Conservation (phyloP, 2,113 vertebrate genomes). For the Casuarius casuarius region DNA sequence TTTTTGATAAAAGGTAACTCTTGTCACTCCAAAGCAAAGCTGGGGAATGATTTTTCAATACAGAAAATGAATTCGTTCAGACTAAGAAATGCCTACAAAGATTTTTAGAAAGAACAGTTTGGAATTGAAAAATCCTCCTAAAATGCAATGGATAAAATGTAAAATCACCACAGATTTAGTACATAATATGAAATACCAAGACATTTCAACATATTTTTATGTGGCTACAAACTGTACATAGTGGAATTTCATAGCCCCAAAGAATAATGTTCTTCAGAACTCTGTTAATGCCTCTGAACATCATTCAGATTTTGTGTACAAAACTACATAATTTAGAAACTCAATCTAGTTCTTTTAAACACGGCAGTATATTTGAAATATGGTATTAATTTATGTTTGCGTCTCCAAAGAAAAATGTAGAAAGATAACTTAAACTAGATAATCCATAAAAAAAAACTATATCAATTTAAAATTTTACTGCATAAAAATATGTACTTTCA, state of each 20-base stretch:
- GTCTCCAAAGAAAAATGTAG: constrained; percentile 80
- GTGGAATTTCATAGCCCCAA: constrained; percentile 57
- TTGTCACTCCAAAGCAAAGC: constrained; percentile 23
- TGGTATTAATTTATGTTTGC: constrained; percentile 76
- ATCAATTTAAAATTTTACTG: constrained; percentile 80
- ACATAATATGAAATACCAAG: constrained; percentile 24
- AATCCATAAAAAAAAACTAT: constrained; percentile 75
- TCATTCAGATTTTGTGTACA: constrained; percentile 71
- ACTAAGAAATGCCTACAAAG: constrained; percentile 65
- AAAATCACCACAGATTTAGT: constrained; percentile 40
- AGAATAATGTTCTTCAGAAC: constrained; percentile 71
- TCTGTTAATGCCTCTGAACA: constrained; percentile 71
- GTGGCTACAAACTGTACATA: constrained; percentile 55
- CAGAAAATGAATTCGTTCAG: constrained; percentile 41
- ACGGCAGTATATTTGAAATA: constrained; percentile 80
- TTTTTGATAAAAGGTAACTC: background rate
- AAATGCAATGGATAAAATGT: constrained; percentile 40
- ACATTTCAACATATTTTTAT: constrained; percentile 46
- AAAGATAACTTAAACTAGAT: constrained; percentile 81
- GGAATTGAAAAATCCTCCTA: constrained; percentile 53
- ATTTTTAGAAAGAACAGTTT: constrained; percentile 51
- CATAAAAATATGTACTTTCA: constrained; percentile 86
- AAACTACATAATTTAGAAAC: constrained; percentile 79
- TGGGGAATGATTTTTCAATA: constrained; percentile 9
- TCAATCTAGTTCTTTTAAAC: constrained; percentile 65